Evolutionary conservation across 2,888 invertebrate species (phyloP), one percentile per base, ranked within the genome.

Genomic region (Scrobipalpa costella): DNA sequence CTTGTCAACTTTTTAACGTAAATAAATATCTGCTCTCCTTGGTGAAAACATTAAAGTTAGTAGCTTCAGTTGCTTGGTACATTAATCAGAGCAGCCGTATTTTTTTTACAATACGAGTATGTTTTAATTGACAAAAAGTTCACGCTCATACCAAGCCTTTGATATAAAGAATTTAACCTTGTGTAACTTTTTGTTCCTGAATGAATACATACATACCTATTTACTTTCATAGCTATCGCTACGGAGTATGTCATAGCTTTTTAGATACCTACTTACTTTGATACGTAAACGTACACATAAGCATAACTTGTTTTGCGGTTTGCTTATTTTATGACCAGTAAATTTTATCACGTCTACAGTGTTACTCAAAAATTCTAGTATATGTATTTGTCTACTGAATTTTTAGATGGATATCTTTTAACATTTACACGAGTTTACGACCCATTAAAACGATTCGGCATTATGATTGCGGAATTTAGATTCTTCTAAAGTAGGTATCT

Each of bases 81-180:
- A 27, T 27, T 27, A 15, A 21, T 11, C 9, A 21, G 8, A 6
- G 21, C 50, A 17, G 19, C 8, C 50, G 19, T 50, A 7, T 9
- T 50, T 50, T 50, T 50, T 50, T 49, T 8, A 7, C 5, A 9
- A 17, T 17, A n/a, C n/a, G n/a, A n/a, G n/a, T n/a, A n/a, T 21
- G 50, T 21, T 2, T 19, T 17, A 17, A 50, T 50, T 50, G 50
- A 50, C 50, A 50, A 50, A 50, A 50, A 50, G 21, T 50, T 50
- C 44, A n/a, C 13, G 13, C 13, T 40, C 13, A 13, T 11, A 13
- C 13, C 13, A 36, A 40, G 40, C 11, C 40, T 40, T 13, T 40
- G 40, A 40, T 40, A 40, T 17, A 49, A 15, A 15, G n/a, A 49
- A 15, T 15, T 8, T 49, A 19, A 49, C 49, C 50, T 50, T 50